Base-by-base conservation (phyloP, 2,797 vertebrate species). In the Fistularia tabacaria region DNA sequence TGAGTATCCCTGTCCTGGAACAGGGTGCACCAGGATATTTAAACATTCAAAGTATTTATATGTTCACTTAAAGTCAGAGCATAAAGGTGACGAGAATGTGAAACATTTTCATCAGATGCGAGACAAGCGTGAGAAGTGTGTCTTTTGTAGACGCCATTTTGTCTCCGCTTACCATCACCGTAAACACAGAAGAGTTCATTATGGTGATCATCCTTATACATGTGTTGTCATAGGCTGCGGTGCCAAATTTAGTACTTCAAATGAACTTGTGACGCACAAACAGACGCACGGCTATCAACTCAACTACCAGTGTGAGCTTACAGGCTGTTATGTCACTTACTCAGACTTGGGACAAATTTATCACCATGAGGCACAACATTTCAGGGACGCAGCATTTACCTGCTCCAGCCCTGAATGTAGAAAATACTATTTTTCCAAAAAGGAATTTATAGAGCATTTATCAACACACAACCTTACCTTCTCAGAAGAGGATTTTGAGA, bases 341-440 rank as follows among this genome's bases (percentile, higher is more conserved):
- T 93, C 95, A 43, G 97, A 98, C 73, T 77, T 98, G 13, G 96
- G 93, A 54, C 95, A 96, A 57, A 92, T 99, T 11, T 99, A 98
- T 82, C 97, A 99, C 68, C 97, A 99, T 0, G 97, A 99, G 85
- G 96, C 97, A 10, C 96, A 99, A 82, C 97, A 99, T 76, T 99
- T 98, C 85, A 90, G 96, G 66, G 95, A 98, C 40, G 96, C 96
- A 0, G 95, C 96, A 0, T 99, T 96, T 43, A 94, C 91, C 3
- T 99, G 97, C 74, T 92, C 86, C 6, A 90, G 90, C 45, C 77
- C 87, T 8, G 92, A 92, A 36, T 99, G 97, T 85, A 95, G 89
- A 77, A 95, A 94, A 57, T 99, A 94, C 72, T 99, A 94, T 79
- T 94, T 94, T 62, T 99, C 95, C 54, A 97, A 94, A 85, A 93